A percentile compares a stretch with the other conserved stretches of the same genome.
phyloP scores from a whole-genome alignment of 2,113 vertebrate genomes.

The Macaca fascicularis region DNA sequence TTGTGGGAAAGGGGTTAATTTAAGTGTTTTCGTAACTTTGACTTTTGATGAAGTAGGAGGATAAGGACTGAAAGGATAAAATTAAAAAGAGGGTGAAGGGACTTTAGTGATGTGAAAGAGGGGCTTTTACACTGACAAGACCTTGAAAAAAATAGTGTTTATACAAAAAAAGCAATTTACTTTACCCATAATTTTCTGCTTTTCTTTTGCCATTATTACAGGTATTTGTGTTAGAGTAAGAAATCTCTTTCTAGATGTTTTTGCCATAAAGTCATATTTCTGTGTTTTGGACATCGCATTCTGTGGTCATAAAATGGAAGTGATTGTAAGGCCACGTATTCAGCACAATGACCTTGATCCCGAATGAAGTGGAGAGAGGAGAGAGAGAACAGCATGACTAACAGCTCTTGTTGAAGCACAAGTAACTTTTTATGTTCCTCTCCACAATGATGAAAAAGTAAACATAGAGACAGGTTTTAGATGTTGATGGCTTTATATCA shows the following conservation, averaged over 20 bases:
- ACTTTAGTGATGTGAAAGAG: conserved; percentile 48
- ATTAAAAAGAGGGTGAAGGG: conserved; percentile 52
- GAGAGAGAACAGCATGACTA: neutral
- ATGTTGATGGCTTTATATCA: neutral
- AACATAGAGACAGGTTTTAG: conserved; percentile 25
- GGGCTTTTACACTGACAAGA: conserved; percentile 50
- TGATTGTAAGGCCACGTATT: neutral
- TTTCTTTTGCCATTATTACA: conserved; percentile 64
- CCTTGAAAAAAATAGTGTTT: conserved; percentile 71
- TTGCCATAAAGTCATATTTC: conserved; percentile 46
- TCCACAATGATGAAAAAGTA: neutral
- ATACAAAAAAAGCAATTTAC: conserved; percentile 59
- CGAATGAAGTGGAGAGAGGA: neutral
- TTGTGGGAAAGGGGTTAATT: conserved; percentile 60
- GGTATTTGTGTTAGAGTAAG: conserved; percentile 50
- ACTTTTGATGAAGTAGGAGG: conserved; percentile 63
- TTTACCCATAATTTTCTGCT: conserved; percentile 63
- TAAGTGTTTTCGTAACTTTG: conserved; percentile 67
- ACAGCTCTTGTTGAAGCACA: conserved; percentile 13
- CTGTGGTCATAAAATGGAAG: conserved; percentile 42
- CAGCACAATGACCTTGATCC: conserved; percentile 11
- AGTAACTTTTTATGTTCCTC: conserved; percentile 16
- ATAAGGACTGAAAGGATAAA: conserved; percentile 49
- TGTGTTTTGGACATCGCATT: conserved; percentile 37
- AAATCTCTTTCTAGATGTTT: conserved; percentile 55